Percentiles rank a stretch among this genome's conserved stretches.
Conservation (phyloP, 2,113 vertebrate species). For the Ptilonorhynchus violaceus region DNA sequence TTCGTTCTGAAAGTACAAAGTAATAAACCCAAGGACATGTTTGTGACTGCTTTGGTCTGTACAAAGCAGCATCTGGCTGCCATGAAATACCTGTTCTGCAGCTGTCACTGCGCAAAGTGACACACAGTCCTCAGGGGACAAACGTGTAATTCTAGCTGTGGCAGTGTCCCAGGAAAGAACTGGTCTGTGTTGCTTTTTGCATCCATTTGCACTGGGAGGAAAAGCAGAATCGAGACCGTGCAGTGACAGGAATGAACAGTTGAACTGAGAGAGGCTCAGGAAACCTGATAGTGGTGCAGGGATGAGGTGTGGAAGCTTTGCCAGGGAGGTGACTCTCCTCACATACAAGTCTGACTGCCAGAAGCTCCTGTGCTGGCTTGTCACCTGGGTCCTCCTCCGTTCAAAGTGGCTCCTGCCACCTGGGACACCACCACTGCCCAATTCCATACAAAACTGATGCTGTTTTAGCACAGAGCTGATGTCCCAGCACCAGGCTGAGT, state of each 20-base stretch:
- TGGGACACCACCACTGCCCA: neutral
- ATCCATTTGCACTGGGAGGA: neutral
- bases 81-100: neutral
- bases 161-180: neutral
- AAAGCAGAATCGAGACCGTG: neutral
- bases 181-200: neutral
- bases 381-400: neutral
- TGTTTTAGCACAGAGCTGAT: neutral
- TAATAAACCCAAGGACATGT: neutral
- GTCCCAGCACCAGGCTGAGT: neutral
- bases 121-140: neutral
- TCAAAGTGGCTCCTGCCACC: neutral
- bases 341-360: neutral
- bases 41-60: neutral
- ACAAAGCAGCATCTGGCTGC: neutral
- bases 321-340: neutral
- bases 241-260: neutral
- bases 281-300: neutral
- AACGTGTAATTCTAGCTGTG: neutral
- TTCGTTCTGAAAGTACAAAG: neutral
- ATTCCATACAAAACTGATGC: neutral
- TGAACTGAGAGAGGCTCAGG: neutral
- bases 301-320: neutral
- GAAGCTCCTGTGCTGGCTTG: constrained; percentile 6
- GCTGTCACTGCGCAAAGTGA: neutral